Base-by-base conservation (phyloP, 2,113 vertebrate species). In the Myotis brandtii region DNA sequence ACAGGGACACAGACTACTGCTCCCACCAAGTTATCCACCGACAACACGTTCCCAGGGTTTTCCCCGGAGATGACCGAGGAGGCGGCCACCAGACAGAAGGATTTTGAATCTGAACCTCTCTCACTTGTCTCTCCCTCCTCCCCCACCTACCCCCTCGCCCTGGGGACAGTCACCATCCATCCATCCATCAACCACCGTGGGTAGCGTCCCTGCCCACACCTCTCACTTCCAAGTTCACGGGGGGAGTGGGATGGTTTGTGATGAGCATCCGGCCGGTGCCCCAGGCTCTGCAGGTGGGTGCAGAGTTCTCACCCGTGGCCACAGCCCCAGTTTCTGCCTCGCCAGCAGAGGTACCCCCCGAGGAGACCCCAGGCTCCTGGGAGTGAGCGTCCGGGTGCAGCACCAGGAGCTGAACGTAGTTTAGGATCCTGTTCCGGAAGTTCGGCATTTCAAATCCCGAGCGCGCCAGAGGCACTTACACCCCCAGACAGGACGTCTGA, bases 61-160 rank as follows among this genome's bases (percentile, higher is more conserved):
- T 43, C 34, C 46, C 54, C 86, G 9, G 40, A 2, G 12, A 72
- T 3, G 25, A 30, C 59, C 56, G 37, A 34, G 34, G 6, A 40
- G 43, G 52, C 10, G n/a, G 48, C n/a, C 14, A 10, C 32, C 62
- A 88, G 25, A 37, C 0, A 32, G 8, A 9, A 32, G 6, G 21
- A 40, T 30, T 81, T 12, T 56, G 16, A 27, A 52, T 66, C 16
- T 30, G 67, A 37, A 13, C 8, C 34, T 52, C 17, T 76, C 17
- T 76, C 17, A 1, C 40, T 48, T 52, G 14, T 17, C 13, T 18
- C 81, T 64, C 43, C 34, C 25, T 11, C 23, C 48, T 32, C 27
- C 21, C 12, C 32, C 23, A 13, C 37, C 17, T 23, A 43, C n/a
- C 7, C 23, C 3, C 13, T 0, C 0, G 7, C 1, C n/a, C 5